Evolutionary conservation across 2,113 vertebrate species (phyloP), one percentile per base, ranked within the genome.

Genomic region (Ictalurus punctatus): DNA sequence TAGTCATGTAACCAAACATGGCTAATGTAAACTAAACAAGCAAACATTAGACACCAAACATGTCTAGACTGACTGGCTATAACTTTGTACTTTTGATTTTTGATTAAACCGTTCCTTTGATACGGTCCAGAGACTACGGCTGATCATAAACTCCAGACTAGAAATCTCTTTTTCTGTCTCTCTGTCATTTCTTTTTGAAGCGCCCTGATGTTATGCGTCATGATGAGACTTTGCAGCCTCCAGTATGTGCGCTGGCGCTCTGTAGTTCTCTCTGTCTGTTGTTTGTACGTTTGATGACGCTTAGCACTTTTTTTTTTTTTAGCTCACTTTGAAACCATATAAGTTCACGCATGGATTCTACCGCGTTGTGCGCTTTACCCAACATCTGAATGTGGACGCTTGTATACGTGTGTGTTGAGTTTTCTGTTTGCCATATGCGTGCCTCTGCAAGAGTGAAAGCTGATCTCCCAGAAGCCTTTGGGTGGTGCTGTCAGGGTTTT

Each of bases 401-500:
- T 88, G 81, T 88, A 69, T 84, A 73, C 4, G 69, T 48, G 54
- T 88, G 63, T 90, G 87, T 69, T 84, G 83, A 59, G 78, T 92
- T 90, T 91, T 88, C 88, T 78, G n/a, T 92, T 91, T 89, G 86
- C 13, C 86, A 81, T 89, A 81, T 89, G 89, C 94, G 73, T 93
- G 94, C 93, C 91, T 61, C n/a, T 88, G 91, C 94, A 67, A 84
- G 94, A 65, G 87, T 25, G 5, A 59, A 85, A 90, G 3, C 58
- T n/a, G 63, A 90, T 87, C 88, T 87, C 87, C 74, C 86, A 87
- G 83, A 91, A 93, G 94, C 93, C 94, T 93, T 92, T 94, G 90
- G 92, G 91, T 92, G 92, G 91, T 93, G 91, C 92, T 94, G 94
- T 94, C 93, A 95, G 89, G 63, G 19, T 58, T 91, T 85, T 95